Base-by-base conservation (phyloP, 1,140 invertebrate genomes). In the Papilio dardanus region DNA sequence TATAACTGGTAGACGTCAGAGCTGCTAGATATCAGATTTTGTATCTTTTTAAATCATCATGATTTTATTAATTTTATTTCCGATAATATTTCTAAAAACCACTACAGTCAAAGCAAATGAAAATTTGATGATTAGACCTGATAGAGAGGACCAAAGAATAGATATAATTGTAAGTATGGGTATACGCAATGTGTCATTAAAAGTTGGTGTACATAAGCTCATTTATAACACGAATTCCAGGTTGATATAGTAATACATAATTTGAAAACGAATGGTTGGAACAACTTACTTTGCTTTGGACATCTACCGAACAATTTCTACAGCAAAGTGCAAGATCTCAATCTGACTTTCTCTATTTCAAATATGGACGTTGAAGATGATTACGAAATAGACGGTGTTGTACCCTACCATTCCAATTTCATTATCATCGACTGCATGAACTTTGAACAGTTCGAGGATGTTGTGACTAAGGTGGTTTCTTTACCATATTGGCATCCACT, bases 401-500 rank as follows among this genome's bases (percentile, higher is more conserved):
- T 87, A 4, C 85, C 82, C 5, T 87, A 87, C 66, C 78, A 84
- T 67, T 82, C 88, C 0, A 86, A 91, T 62, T 77, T 80, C 7
- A 79, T 93, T 37, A 40, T 92, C 6, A 82, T 93, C 4, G 80
- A 76, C 65, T 87, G 82, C 33, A 50, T 65, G 19, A 77, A 88
- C 65, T 81, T 87, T 46, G 66, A 82, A n/a, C 77, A 89, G n/a
- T 89, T 89, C 79, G 86, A 88, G 80, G 75, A 77, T 28, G 78
- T 79, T 6, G 74, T 92, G 14, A 77, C 74, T 30, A 89, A 86
- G 80, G 65, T 79, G 16, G 66, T 83, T 5, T 74, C 54, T 10
- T 62, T 84, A 4, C 81, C 83, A 0, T 90, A 90, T 71, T 93
- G 87, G 86, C 85, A 93, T 81, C 86, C 92, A 19, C 78, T 85